Conservation (phyloP, 1,140 invertebrate genomes). For the Cotesia vestalis region DNA sequence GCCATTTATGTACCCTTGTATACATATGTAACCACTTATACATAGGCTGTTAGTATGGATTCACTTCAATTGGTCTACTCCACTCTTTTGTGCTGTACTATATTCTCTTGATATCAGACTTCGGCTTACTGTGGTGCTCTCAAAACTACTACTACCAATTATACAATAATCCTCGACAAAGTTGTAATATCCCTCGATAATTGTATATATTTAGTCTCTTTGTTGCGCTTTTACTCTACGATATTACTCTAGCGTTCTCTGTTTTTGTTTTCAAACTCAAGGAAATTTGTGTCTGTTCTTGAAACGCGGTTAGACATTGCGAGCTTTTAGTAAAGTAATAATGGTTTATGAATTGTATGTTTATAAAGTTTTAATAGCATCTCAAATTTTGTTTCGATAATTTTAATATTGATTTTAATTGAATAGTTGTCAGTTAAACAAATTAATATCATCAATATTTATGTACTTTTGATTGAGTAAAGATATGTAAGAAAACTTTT, state of each 20-base stretch:
- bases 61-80: neutral
- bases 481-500: too few species aligned
- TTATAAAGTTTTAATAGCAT: too few species aligned
- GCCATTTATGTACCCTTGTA: conserved; percentile 9
- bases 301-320: too few species aligned
- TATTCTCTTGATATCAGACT: conserved; percentile 17
- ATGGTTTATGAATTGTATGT: too few species aligned
- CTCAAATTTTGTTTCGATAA: too few species aligned
- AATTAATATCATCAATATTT: too few species aligned
- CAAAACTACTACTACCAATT: conserved; percentile 2
- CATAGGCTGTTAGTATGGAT: neutral
- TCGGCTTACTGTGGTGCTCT: conserved; percentile 4
- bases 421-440: too few species aligned
- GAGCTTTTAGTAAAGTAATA: too few species aligned
- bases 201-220: neutral
- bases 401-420: too few species aligned
- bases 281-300: conserved; percentile 13
- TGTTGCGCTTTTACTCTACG: neutral
- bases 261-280: conserved; percentile 1
- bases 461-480: too few species aligned
- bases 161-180: conserved; percentile 23
- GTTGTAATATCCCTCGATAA: neutral
- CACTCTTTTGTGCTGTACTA: neutral
- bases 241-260: neutral
- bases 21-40: neutral